Evolutionary conservation across 2,888 invertebrate genomes (phyloP).

Genomic region (Euproctis similis): DNA sequence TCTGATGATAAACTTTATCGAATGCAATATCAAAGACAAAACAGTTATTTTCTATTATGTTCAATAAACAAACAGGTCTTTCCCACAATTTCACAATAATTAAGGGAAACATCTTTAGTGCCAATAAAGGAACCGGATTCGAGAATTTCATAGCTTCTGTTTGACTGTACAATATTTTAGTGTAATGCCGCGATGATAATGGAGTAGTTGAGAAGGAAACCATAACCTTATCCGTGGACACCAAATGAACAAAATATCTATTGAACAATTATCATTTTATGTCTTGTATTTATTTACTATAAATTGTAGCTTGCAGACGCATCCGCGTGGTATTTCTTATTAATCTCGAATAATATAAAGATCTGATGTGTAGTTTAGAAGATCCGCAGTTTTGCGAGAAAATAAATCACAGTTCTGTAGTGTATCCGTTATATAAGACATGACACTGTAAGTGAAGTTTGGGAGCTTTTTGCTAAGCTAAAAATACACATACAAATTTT

Average conservation of each 20-base stretch:
- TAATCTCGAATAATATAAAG: no score
- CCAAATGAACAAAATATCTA: slow-evolving; percentile 18
- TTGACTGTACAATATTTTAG: slow-evolving; percentile 27
- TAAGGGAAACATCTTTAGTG: slow-evolving; percentile 18
- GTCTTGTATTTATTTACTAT: slow-evolving; percentile 5
- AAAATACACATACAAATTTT: no score
- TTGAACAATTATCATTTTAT: slow-evolving; percentile 17
- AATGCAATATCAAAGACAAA: slow-evolving; percentile 20
- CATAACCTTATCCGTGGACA: slow-evolving; percentile 28
- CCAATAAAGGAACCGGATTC: slow-evolving; percentile 27
- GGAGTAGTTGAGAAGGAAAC: slow-evolving; percentile 28
- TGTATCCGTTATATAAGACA: no score
- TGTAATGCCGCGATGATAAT: slow-evolving; percentile 26
- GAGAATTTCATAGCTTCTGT: slow-evolving; percentile 27
- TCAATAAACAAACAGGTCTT: slow-evolving; percentile 13
- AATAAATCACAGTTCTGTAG: no score
- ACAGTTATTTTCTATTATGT: slow-evolving; percentile 19
- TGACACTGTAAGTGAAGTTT: no score
- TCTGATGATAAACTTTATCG: slow-evolving; percentile 19
- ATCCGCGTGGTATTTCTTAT: no score
- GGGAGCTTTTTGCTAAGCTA: no score
- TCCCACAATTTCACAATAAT: slow-evolving; percentile 20
- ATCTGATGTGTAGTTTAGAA: no score
- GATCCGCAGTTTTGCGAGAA: no score
- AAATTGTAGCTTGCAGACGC: not conserved